Conservation (phyloP, 1,140 invertebrate genomes). For the Brachionus paranguensis region DNA sequence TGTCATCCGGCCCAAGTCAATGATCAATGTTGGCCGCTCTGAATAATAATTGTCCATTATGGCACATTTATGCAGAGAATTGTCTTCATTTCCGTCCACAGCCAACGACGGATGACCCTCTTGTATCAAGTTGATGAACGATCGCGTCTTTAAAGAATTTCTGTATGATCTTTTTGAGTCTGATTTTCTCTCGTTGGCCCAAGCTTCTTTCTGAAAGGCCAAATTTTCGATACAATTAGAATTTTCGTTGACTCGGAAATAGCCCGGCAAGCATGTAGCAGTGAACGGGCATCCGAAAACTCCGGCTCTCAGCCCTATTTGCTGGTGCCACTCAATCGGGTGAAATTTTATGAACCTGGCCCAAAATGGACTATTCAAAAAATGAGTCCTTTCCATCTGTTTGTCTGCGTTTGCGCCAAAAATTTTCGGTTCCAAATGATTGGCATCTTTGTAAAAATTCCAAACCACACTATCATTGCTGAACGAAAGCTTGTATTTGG, state of each 20-base stretch:
- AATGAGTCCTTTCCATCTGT: constrained; percentile 58
- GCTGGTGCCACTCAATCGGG: constrained; percentile 58
- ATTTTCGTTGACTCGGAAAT: constrained; percentile 58
- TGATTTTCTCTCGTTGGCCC: constrained; percentile 16
- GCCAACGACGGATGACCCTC: constrained; percentile 51
- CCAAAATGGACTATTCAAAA: constrained; percentile 59
- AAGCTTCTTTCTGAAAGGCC: constrained; percentile 23
- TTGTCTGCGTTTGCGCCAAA: constrained; percentile 62
- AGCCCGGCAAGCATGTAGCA: constrained; percentile 56
- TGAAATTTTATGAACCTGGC: constrained; percentile 59
- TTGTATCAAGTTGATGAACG: constrained; percentile 30
- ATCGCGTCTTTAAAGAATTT: constrained; percentile 3
- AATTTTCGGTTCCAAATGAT: constrained; percentile 56
- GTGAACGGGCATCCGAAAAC: constrained; percentile 59
- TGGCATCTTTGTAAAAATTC: constrained; percentile 61
- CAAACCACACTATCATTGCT: constrained; percentile 60
- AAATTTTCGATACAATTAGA: constrained; percentile 53
- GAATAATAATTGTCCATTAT: constrained; percentile 61
- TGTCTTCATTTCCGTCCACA: constrained; percentile 52
- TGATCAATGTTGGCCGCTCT: constrained; percentile 60
- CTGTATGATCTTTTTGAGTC: neutral
- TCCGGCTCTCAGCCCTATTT: constrained; percentile 58
- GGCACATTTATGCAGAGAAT: constrained; percentile 51
- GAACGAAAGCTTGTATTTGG: constrained; percentile 60
- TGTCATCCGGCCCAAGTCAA: constrained; percentile 57